Percentiles rank a stretch among this genome's conserved stretches.
phyloP scores from a whole-genome alignment of 2,797 vertebrate genomes.

The Diceros bicornis region DNA sequence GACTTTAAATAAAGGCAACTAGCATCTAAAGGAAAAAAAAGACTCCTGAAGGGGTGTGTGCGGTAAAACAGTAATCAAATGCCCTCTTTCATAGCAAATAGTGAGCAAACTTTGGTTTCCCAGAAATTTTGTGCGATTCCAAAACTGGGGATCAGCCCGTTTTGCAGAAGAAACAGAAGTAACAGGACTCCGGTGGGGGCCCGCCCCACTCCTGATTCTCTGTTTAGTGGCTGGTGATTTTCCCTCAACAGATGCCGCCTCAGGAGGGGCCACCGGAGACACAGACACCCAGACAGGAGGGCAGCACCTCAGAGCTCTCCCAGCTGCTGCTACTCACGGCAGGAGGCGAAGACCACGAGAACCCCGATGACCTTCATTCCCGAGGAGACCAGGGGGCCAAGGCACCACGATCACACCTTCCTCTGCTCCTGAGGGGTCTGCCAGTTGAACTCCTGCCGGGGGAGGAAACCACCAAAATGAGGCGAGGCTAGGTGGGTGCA shows the following conservation, averaged over 20 bases:
- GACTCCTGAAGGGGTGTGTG: neutral
- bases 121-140: neutral
- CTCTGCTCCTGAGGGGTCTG: rapidly evolving
- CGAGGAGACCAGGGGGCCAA: neutral
- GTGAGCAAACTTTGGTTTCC: neutral
- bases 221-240: neutral
- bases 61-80: rapidly evolving
- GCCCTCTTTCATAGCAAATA: neutral
- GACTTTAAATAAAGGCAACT: neutral
- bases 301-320: rapidly evolving
- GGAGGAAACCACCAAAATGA: neutral
- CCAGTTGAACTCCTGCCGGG: neutral
- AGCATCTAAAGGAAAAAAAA: neutral
- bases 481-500: neutral
- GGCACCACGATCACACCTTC: rapidly evolving
- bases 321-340: constrained; percentile 77
- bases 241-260: neutral
- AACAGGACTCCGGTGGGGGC: neutral
- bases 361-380: constrained; percentile 82
- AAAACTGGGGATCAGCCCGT: neutral
- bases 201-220: neutral
- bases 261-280: neutral
- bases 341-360: constrained; percentile 73
- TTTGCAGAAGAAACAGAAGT: neutral
- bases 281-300: neutral